Evolutionary conservation across 2,888 invertebrate genomes (phyloP), one percentile per base, ranked within the genome.

Genomic region (Nysson spinosus): DNA sequence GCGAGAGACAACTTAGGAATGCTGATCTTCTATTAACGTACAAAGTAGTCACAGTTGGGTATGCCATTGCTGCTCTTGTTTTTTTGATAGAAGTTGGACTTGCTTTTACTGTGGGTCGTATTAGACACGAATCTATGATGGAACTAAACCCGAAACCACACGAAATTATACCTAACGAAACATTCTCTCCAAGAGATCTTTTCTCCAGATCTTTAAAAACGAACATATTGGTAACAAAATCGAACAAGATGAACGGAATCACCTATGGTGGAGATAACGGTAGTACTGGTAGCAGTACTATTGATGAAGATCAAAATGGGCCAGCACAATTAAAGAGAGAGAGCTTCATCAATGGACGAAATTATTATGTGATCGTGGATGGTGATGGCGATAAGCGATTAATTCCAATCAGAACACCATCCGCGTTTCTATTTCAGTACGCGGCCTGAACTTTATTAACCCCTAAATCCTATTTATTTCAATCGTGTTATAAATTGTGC

Each of bases 1-100:
- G 92, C 32, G 96, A 96, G 79, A 89, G 95, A 0, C 93, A 93
- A 80, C 87, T 96, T 4, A 88, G 92, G 66, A 94, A 95, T 81
- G 90, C 91, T 2, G 96, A 96, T 84, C 89, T 96, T 0, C 85
- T 91, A 75, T 93, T 95, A 89, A 96, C 96, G 0, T 96, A 95
- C 79, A 88, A 92, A 71, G 92, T 95, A 1, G 93, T 95, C 83
- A 87, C 91, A 0, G 88, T 90, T 0, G 96, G 96, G 0, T 91
- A 95, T 51, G 88, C 89, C 0, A 89, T 93, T 0, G 91, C 94
- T 0, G 79, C 90, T 1, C 88, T 91, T 0, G 89, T 92, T 0
- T 95, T 95, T 79, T 82, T 91, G 22, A 88, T 90, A 4, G 95
- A 96, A 89, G 87, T 93, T 5, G 47, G 71, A 7, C 49, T 69